phyloP scores from a whole-genome alignment of 2,888 invertebrate genomes.

The Pterostichus madidus region DNA sequence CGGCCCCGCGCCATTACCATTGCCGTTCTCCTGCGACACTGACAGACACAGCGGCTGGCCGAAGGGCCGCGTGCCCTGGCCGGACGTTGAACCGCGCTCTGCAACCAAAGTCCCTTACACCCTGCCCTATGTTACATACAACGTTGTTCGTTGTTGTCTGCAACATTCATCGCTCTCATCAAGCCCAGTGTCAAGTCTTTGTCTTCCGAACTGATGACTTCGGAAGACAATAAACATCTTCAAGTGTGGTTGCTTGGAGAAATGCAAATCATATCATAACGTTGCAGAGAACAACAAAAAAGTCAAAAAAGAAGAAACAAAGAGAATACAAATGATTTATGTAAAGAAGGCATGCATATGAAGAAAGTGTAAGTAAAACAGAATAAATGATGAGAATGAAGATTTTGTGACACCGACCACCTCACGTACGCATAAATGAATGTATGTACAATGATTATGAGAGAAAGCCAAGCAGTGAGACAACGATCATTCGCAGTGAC shows the following conservation, averaged over 20 bases:
- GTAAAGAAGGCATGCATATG: not conserved
- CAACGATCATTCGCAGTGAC: slow-evolving; percentile 30
- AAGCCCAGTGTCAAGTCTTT: too few species aligned
- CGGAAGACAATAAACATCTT: too few species aligned
- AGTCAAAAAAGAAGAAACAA: slow-evolving; percentile 6
- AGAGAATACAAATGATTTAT: not conserved
- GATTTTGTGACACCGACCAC: not conserved
- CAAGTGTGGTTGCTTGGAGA: slow-evolving; percentile 1
- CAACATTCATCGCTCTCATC: not conserved
- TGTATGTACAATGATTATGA: slow-evolving; percentile 3
- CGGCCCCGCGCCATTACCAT: slow-evolving; percentile 70
- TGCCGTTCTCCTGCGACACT: slow-evolving; percentile 75
- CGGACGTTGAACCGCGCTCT: slow-evolving; percentile 77
- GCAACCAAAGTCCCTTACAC: slow-evolving; percentile 48
- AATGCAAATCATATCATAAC: slow-evolving; percentile 1
- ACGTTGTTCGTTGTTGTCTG: slow-evolving; percentile 1
- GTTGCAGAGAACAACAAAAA: slow-evolving; percentile 41
- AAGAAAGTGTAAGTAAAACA: not conserved
- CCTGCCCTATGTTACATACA: not conserved
- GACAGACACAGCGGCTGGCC: slow-evolving; percentile 88
- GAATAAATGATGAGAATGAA: not conserved
- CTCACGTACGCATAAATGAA: not conserved
- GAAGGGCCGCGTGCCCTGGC: slow-evolving; percentile 84
- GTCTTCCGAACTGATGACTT: too few species aligned
- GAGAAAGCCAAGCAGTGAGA: slow-evolving; percentile 29